A percentile compares a stretch with the other conserved stretches of the same genome.
These are phyloP conservation scores for Siniperca chuatsi DNA, from an alignment of 2,113 vertebrate species.

Conservation along the genomic window DNA sequence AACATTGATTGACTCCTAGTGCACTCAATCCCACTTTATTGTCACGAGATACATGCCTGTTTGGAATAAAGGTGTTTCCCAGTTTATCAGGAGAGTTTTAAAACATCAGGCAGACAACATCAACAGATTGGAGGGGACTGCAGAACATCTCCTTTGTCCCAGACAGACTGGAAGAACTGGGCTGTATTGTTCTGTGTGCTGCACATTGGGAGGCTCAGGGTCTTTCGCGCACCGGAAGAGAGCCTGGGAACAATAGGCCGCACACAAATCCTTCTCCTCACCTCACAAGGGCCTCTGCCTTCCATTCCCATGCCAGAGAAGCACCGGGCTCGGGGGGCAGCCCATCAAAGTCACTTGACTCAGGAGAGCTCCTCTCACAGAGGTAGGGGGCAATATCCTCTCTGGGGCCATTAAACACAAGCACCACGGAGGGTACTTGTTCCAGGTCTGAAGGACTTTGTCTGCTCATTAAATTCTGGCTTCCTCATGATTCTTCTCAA, in stretches of 20 bases:
- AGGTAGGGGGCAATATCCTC: slow-evolving; percentile 69
- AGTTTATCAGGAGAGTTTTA: slow-evolving; percentile 40
- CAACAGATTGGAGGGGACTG: slow-evolving; percentile 19
- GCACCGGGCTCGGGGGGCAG: slow-evolving; percentile 64
- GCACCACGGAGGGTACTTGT: slow-evolving; percentile 67
- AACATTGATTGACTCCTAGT: neutral
- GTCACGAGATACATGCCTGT: neutral
- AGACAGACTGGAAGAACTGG: slow-evolving; percentile 21
- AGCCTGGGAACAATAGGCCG: slow-evolving; percentile 66
- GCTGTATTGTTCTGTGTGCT: slow-evolving; percentile 59
- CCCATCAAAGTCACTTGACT: slow-evolving; percentile 82
- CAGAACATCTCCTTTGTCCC: slow-evolving; percentile 57
- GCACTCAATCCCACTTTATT: neutral
- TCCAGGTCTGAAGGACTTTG: slow-evolving; percentile 54
- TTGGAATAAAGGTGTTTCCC: slow-evolving; percentile 20
- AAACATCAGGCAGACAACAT: slow-evolving; percentile 54
- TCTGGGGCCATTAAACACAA: slow-evolving; percentile 74
- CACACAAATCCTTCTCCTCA: slow-evolving; percentile 69
- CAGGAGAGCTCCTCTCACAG: slow-evolving; percentile 70
- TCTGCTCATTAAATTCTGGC: slow-evolving; percentile 62
- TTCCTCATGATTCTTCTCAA: slow-evolving; percentile 57
- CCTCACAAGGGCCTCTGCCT: slow-evolving; percentile 64
- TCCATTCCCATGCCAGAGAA: slow-evolving; percentile 71
- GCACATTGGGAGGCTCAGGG: slow-evolving; percentile 58
- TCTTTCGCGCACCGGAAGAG: slow-evolving; percentile 68